phyloP scores from a whole-genome alignment of 2,113 vertebrate genomes.

The Rhinogobius similis region DNA sequence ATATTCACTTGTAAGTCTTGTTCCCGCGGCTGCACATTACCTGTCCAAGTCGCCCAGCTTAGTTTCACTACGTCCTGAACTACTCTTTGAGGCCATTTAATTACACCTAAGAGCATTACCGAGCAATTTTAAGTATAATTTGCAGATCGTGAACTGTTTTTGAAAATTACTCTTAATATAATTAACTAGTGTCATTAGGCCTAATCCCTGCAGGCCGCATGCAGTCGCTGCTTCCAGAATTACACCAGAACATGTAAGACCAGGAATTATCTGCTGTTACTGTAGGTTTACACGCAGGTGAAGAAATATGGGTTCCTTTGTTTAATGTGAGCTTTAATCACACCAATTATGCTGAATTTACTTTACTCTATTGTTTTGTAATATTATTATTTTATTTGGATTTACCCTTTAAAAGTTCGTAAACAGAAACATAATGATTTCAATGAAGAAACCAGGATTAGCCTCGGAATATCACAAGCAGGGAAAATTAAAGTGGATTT shows the following conservation, averaged over 20 bases:
- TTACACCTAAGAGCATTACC: constrained; percentile 82
- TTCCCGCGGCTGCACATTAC: constrained; percentile 22
- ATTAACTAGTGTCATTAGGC: constrained; percentile 85
- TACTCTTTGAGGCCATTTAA: constrained; percentile 76
- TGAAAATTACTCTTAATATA: constrained; percentile 86
- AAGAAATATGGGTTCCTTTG: too few species aligned
- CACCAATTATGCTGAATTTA: too few species aligned
- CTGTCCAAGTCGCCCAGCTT: constrained; percentile 49
- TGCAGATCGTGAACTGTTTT: constrained; percentile 85
- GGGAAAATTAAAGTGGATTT: too few species aligned
- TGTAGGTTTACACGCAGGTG: constrained; percentile 15
- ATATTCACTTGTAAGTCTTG: too few species aligned
- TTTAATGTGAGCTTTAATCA: too few species aligned
- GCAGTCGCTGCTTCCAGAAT: constrained; percentile 76
- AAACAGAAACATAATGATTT: too few species aligned
- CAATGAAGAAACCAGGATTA: too few species aligned
- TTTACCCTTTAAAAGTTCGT: too few species aligned
- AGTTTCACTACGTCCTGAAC: constrained; percentile 37
- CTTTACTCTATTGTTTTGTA: too few species aligned
- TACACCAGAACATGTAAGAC: constrained; percentile 64
- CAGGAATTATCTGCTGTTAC: constrained; percentile 68
- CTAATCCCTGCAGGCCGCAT: constrained; percentile 81
- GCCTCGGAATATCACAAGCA: too few species aligned
- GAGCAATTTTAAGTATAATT: constrained; percentile 85
- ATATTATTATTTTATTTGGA: too few species aligned